Evolutionary conservation across 2,113 vertebrate genomes (phyloP).

Genomic region (Ptyas mucosa): DNA sequence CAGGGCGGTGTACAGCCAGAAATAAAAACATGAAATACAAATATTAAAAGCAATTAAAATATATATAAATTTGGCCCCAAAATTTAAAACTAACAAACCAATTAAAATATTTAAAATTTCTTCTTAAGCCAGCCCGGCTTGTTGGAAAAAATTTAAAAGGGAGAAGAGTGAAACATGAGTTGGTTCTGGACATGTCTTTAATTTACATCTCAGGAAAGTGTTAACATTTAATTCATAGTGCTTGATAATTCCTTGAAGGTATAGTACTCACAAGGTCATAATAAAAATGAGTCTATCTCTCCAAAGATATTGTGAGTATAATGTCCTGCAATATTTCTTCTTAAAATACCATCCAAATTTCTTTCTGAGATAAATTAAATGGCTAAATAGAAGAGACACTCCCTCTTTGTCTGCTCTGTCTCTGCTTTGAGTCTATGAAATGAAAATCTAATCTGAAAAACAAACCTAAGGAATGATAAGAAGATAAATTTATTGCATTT

Average conservation of each 20-base stretch:
- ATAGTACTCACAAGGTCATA: not conserved
- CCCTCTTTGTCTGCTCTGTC: not conserved
- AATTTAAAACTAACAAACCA: no score
- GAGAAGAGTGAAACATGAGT: not conserved
- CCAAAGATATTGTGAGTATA: constrained; percentile 9
- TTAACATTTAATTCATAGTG: not conserved
- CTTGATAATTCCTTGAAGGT: not conserved
- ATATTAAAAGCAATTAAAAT: no score
- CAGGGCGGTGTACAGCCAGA: no score
- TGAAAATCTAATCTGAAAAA: constrained; percentile 1
- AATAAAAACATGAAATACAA: no score
- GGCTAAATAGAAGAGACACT: constrained; percentile 18
- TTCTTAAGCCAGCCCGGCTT: no score
- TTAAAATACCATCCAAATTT: constrained; percentile 14
- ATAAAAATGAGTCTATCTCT: not conserved
- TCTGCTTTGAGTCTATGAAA: not conserved
- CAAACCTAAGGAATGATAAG: constrained; percentile 16
- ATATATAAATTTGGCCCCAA: no score
- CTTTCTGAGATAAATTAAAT: constrained; percentile 26
- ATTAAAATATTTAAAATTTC: no score
- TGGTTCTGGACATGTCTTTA: not conserved
- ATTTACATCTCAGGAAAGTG: not conserved
- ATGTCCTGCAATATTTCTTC: constrained; percentile 15
- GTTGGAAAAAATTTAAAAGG: no score
- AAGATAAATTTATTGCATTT: constrained; percentile 36